Base-by-base conservation (phyloP, 1,140 invertebrate genomes). In the Chelonus insularis region DNA sequence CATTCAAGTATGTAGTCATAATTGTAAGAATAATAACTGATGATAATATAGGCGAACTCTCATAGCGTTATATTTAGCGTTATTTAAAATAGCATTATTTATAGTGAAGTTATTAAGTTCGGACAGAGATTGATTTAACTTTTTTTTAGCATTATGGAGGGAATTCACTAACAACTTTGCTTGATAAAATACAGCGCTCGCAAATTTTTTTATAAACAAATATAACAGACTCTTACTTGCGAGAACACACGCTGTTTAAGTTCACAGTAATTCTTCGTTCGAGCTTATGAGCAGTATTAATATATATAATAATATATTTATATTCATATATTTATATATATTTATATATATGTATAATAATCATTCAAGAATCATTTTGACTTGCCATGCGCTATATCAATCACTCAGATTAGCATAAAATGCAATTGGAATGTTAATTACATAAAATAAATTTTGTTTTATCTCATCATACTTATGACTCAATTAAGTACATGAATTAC, bases 161-260 rank as follows among this genome's bases (percentile, higher is more conserved):
- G 78, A 80, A 78, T 80, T 74, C 65, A 73, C 77, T 79, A 80
- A 81, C 72, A 79, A 78, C 69, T 59, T 58, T 76, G 71, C 68
- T 72, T 70, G 67, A 73, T 67, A 67, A 8, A 71, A 68, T 72
- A 67, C 67, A 69, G 62, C 74, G 74, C 72, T 70, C 72, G 71
- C 72, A 67, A 72, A 73, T 43, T 3, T 43, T 16, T 43, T 71
- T 78, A 78, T 78, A 75, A 78, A 78, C 72, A 75, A 78, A 81
- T 79, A 73, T 78, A 78, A 78, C 79, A 61, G 79, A 79, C 43
- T 71, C 54, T 67, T 68, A 36, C 63, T 62, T 65, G 64, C 65
- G 47, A 68, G 64, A 64, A 50, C 48, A 66, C 50, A 23, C 51
- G 52, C 34, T 58, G 12, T 29, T 57, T 57, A 7, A 18, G 11